These are phyloP conservation scores for Orthonychiurus folsomi DNA, from an alignment of 2,888 invertebrate species.

Conservation along the genomic window DNA sequence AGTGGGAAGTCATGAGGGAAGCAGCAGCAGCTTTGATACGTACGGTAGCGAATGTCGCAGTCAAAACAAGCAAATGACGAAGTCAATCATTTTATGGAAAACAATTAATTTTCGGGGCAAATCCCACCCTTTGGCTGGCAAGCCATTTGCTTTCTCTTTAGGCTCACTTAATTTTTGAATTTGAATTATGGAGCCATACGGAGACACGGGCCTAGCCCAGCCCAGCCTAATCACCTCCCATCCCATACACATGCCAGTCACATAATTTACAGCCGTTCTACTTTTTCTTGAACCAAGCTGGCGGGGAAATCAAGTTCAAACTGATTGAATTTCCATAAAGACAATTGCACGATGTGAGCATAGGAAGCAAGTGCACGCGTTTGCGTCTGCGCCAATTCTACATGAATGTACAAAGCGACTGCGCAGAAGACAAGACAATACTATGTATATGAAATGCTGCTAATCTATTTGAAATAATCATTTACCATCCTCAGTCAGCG, in stretches of 20 bases:
- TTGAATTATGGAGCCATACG: not conserved
- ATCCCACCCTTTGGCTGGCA: too few relatives aligned
- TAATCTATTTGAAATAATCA: too few relatives aligned
- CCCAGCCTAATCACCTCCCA: not conserved
- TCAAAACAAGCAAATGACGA: not conserved
- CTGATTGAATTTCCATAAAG: not conserved
- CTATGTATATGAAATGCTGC: too few relatives aligned
- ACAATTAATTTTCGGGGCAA: not conserved
- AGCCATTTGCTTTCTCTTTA: not conserved
- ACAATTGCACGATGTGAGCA: too few relatives aligned
- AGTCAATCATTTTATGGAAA: not conserved
- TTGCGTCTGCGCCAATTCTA: too few relatives aligned
- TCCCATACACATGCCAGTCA: not conserved
- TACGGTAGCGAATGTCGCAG: not conserved
- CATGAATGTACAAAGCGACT: too few relatives aligned
- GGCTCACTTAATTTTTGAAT: not conserved
- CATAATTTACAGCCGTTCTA: not conserved
- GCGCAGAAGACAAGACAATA: too few relatives aligned
- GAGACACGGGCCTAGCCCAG: not conserved
- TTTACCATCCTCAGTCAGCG: too few relatives aligned
- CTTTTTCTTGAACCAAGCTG: not conserved
- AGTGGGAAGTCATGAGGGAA: too few relatives aligned
- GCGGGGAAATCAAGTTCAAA: not conserved
- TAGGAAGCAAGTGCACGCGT: too few relatives aligned
- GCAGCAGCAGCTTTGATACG: too few relatives aligned